These are phyloP conservation scores for Pantelozetes paolii DNA, from an alignment of 2,888 invertebrate genomes.

Conservation along the genomic window DNA sequence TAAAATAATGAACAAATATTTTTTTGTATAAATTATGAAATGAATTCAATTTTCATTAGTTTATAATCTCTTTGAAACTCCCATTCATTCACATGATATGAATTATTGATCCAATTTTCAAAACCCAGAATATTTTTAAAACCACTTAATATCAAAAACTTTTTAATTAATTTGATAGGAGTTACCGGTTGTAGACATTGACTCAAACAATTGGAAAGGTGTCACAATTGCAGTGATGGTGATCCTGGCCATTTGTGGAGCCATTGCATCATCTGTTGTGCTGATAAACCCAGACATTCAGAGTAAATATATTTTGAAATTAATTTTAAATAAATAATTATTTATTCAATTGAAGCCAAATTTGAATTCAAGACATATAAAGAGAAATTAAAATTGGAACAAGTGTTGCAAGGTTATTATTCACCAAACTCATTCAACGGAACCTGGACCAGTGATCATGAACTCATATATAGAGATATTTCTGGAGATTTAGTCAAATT, in stretches of 20 bases:
- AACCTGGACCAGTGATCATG: slow-evolving; percentile 45
- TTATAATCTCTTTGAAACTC: too few relatives aligned
- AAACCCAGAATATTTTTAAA: too few relatives aligned
- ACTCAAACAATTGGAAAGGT: slow-evolving; percentile 95
- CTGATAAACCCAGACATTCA: slow-evolving; percentile 71
- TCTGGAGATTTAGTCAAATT: slow-evolving; percentile 39
- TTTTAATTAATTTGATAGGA: slow-evolving; percentile 61
- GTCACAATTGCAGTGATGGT: slow-evolving; percentile 92
- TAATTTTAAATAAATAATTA: neutral
- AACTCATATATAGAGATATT: slow-evolving; percentile 37
- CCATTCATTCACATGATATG: too few relatives aligned
- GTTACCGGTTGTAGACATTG: slow-evolving; percentile 85
- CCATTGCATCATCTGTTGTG: slow-evolving; percentile 92
- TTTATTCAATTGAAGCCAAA: slow-evolving; percentile 31
- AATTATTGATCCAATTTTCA: too few relatives aligned
- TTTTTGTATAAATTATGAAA: too few relatives aligned
- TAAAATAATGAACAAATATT: too few relatives aligned
- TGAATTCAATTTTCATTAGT: too few relatives aligned
- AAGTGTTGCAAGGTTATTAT: slow-evolving; percentile 46
- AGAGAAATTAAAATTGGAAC: slow-evolving; percentile 45
- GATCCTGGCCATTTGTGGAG: slow-evolving; percentile 82
- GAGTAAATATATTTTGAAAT: slow-evolving; percentile 19
- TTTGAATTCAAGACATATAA: slow-evolving; percentile 32
- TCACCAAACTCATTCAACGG: slow-evolving; percentile 46
- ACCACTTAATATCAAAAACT: neutral